Evolutionary conservation across 64 coral and sea anemone species (phyloP).

Genomic region (Acropora yongei): DNA sequence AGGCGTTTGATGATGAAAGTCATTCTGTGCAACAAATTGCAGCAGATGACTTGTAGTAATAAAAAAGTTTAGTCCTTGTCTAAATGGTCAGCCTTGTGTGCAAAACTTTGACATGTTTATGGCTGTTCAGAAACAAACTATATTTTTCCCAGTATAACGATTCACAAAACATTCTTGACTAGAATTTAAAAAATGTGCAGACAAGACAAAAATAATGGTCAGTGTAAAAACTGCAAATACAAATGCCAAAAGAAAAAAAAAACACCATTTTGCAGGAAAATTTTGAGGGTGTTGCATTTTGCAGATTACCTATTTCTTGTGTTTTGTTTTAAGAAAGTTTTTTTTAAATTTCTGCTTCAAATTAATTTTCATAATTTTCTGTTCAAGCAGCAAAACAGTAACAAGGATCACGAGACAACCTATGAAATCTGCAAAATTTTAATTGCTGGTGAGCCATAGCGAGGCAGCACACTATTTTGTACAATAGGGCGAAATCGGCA

Average conservation of each 20-base stretch:
- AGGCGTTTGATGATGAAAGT: too few species aligned
- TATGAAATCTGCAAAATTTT: not conserved
- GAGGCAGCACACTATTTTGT: too few species aligned
- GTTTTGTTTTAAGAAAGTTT: not conserved
- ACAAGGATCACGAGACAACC: not conserved
- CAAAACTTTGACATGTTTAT: conserved; percentile 2
- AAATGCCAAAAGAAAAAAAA: not conserved
- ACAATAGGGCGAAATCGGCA: too few species aligned
- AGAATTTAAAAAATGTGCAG: not conserved
- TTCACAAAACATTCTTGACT: not conserved
- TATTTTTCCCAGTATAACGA: not conserved
- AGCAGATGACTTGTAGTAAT: not conserved
- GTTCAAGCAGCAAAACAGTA: not conserved
- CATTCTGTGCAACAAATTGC: not conserved
- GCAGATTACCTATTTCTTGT: not conserved
- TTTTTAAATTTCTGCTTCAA: not conserved
- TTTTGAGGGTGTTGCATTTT: not conserved
- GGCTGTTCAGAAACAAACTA: not conserved
- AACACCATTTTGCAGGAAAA: not conserved
- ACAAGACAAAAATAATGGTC: not conserved
- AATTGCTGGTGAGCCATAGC: not conserved
- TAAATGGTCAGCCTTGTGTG: not conserved
- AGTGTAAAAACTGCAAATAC: not conserved
- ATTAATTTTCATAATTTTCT: not conserved
- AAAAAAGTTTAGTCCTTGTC: not conserved